Base-by-base conservation (phyloP, 1,140 invertebrate genomes). In the Acromyrmex heyeri region DNA sequence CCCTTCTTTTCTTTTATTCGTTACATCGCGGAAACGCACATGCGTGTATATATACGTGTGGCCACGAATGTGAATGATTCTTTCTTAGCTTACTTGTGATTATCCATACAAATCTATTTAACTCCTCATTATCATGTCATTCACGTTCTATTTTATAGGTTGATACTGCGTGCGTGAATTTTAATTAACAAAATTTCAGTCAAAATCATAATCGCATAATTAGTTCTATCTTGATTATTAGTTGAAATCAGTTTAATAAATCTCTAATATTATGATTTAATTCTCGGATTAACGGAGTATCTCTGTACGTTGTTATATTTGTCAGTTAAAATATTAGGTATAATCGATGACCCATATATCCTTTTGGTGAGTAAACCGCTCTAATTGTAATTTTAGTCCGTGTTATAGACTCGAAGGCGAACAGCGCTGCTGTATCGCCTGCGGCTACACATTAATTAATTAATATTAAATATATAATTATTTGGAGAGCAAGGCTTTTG, bases 21-120 rank as follows among this genome's bases (percentile, higher is more conserved):
- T 44, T 72, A 30, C 59, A 24, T 44, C 34, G 88, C 83, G 76
- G 67, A 87, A 88, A 73, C 38, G 73, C 38, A 57, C 24, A 21
- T 30, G 8, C 21, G 48, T 14, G 21, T 21, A 21, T 21, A 14
- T 34, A 72, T 27, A 38, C 16, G 21, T 16, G 65, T 18, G 30
- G 5, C 3, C 7, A 5, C 18, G 27, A 16, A 27, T 24, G 18
- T 12, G 48, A 16, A 7, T 73, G 18, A 73, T 61, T 82, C 38
- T 21, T 72, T n/a, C 7, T 30, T 44, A 14, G 34, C 18, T 65
- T 50, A 18, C 21, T 12, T 27, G 12, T 14, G 21, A 61, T 82
- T 59, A 48, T 21, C 6, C 7, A 4, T 14, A 14, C 21, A 34
- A 34, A 34, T 61, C 24, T 67, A 82, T 48, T 65, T 21, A 70